Evolutionary conservation across 2,888 invertebrate species (phyloP).

Genomic region (Nemurella pictetii): DNA sequence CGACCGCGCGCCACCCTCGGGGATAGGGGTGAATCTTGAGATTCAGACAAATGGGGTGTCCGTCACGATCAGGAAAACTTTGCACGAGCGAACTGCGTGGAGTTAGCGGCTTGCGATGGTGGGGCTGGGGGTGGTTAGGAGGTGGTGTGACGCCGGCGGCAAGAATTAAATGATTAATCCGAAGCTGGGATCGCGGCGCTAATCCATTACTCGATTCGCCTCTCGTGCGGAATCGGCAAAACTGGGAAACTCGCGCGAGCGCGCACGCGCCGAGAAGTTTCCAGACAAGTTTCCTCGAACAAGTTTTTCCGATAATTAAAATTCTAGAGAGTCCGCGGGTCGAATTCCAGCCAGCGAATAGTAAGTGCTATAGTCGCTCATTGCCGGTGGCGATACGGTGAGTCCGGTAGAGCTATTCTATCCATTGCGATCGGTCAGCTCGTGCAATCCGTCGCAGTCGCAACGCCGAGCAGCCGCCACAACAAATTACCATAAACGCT

Average conservation of each 20-base stretch:
- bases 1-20: not conserved
- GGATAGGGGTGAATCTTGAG: too few relatives aligned
- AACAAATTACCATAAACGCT: not conserved
- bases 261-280: too few relatives aligned
- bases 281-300: not conserved
- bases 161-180: not conserved
- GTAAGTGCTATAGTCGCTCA: not conserved
- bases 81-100: not conserved
- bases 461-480: not conserved
- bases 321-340: not conserved
- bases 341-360: not conserved
- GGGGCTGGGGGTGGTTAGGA: not conserved
- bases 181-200: not conserved
- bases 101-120: too few relatives aligned
- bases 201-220: not conserved
- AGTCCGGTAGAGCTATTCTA: not conserved
- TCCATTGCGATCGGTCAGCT: not conserved
- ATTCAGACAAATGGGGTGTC: not conserved
- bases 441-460: not conserved
- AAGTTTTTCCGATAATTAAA: not conserved
- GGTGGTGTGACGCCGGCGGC: not conserved
- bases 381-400: too few relatives aligned
- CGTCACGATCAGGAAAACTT: not conserved
- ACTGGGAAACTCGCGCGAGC: not conserved
- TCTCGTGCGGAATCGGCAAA: not conserved